Base-by-base conservation (phyloP, 2,888 invertebrate genomes). In the Oxycera nigricornis region DNA sequence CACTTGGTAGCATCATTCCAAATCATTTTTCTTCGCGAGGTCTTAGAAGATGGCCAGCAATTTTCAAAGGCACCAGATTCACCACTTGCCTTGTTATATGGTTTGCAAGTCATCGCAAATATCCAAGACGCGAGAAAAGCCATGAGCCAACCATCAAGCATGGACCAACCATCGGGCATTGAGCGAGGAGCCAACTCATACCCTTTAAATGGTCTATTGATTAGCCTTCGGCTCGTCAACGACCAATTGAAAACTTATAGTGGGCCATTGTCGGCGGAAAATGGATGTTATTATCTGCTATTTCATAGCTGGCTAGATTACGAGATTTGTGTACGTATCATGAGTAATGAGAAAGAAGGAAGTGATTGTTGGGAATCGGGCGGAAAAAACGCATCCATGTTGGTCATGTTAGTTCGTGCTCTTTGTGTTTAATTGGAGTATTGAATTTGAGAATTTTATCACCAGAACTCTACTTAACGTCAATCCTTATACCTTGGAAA, bases 171-270 rank as follows among this genome's bases (percentile, higher is more conserved):
- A n/a, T n/a, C n/a, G n/a, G n/a, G n/a, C n/a, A n/a, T n/a, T n/a
- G 6, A 17, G 52, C 31, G 9, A 31, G 70, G 41, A 41, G 68
- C 68, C 22, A 46, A 68, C 70, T 52, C 70, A 70, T 70, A 20
- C 70, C 55, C 55, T 70, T 70, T 52, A 70, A 70, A 70, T 70
- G 70, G 70, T 22, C 70, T 52, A 70, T 52, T 70, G 70, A 70
- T 70, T 52, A 55, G 70, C 35, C 55, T 24, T 65, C 39, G 70
- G 31, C 70, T 52, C 70, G 55, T 70, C 70, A 70, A 70, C 55
- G 30, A 52, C 22, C 70, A 55, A 70, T 70, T 70, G 30, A 26
- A 55, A 70, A 70, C 52, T 50, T 68, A 50, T 30, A 50, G 22
- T 26, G 22, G 52, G n/a, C 20, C 22, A 55, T 70, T 70, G 70